Base-by-base conservation (phyloP, 2,797 vertebrate genomes). In the Neoniphon sammara region DNA sequence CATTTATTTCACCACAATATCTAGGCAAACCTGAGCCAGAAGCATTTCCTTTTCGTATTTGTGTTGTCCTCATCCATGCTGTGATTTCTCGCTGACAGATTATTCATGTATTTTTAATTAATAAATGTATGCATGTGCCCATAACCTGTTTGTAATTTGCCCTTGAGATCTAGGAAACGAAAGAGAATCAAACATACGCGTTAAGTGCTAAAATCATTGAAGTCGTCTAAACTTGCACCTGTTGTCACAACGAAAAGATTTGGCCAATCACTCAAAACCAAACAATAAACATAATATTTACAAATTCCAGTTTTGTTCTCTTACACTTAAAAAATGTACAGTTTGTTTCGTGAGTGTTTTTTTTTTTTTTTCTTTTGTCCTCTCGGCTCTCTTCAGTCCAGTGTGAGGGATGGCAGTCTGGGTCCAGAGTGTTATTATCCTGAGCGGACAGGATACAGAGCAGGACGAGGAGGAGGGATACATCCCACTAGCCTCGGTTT, bases 201-300 rank as follows among this genome's bases (percentile, higher is more conserved):
- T 75, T 8, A 80, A 83, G 76, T 66, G 77, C 80, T 80, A 85
- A 87, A 89, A 84, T 80, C 77, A 82, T 60, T 64, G 70, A 80
- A 78, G 73, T 89, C 80, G 78, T 83, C 81, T 73, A 77, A 89
- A 89, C 93, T 94, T 94, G 94, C 93, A 94, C 94, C 93, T 94
- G 93, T 82, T 92, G 91, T 93, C 90, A 92, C 88, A 93, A 93
- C 92, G 81, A 87, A 92, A 93, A 91, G 78, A 88, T 91, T 87
- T 73, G 80, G 88, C 90, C 90, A 91, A 86, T 92, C 92, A 93
- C 82, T 93, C 91, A 91, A 94, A 27, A 94, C 91, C 91, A 92
- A 94, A 94, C 92, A 46, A 94, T 89, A 89, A 95, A 95, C 93
- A 92, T 87, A 94, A 94, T 95, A 95, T 95, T 95, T 95, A 95